These are phyloP conservation scores for Pterostichus niger DNA, from an alignment of 2,888 invertebrate species.

Conservation along the genomic window DNA sequence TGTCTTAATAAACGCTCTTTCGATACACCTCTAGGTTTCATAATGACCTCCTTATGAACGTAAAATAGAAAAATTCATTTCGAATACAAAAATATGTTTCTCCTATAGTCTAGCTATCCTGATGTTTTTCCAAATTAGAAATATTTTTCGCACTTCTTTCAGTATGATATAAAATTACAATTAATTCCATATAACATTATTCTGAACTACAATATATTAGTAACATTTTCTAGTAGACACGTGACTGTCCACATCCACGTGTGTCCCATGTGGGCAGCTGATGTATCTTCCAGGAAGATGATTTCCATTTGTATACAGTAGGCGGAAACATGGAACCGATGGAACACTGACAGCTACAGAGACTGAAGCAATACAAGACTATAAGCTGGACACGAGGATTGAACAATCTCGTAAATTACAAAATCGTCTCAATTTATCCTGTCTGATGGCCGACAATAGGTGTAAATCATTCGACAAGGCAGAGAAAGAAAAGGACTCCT, in stretches of 20 bases:
- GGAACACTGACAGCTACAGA: constrained; percentile 24
- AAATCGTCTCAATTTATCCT: constrained; percentile 55
- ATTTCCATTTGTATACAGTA: constrained; percentile 65
- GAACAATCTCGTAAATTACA: constrained; percentile 49
- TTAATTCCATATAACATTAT: background rate
- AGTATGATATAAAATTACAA: no score
- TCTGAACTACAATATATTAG: background rate
- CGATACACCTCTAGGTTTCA: no score
- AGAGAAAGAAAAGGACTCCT: background rate
- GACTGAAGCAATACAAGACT: constrained; percentile 3
- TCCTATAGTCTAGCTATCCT: no score
- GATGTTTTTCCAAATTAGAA: no score
- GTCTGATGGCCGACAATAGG: background rate
- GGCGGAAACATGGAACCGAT: constrained; percentile 51
- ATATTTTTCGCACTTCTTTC: no score
- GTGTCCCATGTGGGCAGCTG: constrained; percentile 11
- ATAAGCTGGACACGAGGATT: background rate
- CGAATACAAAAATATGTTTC: no score
- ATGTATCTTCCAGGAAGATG: constrained; percentile 64
- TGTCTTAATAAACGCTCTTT: no score
- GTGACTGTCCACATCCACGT: constrained; percentile 15
- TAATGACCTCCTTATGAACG: no score
- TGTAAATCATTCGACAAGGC: background rate
- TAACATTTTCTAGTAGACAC: background rate
- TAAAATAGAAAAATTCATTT: no score